Base-by-base conservation (phyloP, 2,888 invertebrate genomes). In the Teleiodes luculella region DNA sequence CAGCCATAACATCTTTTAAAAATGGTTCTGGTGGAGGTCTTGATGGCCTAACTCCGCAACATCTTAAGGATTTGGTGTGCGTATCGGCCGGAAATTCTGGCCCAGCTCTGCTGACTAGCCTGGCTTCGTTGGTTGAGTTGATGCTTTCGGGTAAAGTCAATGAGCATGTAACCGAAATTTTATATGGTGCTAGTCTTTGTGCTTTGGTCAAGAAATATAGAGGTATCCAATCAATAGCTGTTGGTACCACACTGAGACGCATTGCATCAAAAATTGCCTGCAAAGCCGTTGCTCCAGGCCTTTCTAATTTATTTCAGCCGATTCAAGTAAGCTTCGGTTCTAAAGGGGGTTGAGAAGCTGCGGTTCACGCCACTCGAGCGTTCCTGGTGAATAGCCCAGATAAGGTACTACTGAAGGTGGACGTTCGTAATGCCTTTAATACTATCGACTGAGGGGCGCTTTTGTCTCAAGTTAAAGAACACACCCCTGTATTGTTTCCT, bases 181-280 rank as follows among this genome's bases (percentile, higher is more conserved):
- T 51, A 11, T 51, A 39, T n/a, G 51, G 39, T 35, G 51, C n/a
- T n/a, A n/a, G n/a, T n/a, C n/a, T n/a, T n/a, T n/a, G n/a, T n/a
- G n/a, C n/a, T n/a, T n/a, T n/a, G 39, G 4, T 7, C 37, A 51
- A 51, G 35, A 51, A 51, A 16, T 39, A 51, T 31, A 41, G 51
- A 8, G 39, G 51, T 28, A 31, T 51, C 6, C 24, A 41, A 2
- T 41, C 51, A 3, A 51, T 51, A 2, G 51, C 51, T 10, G 28
- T 51, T 4, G 39, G 51, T 5, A 39, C 14, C 28, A 51, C 51
- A 6, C 5, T 51, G 5, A 24, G 51, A 10, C 39, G 51, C 6
- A 5, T 51, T 1, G 39, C 16, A 16, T 28, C 51, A 14, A 39
- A 51, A 31, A 30, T 41, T 3, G 3, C 20, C 11, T 51, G 41